Evolutionary conservation across 2,888 invertebrate genomes (phyloP).

Genomic region (Apodemia hepburni): DNA sequence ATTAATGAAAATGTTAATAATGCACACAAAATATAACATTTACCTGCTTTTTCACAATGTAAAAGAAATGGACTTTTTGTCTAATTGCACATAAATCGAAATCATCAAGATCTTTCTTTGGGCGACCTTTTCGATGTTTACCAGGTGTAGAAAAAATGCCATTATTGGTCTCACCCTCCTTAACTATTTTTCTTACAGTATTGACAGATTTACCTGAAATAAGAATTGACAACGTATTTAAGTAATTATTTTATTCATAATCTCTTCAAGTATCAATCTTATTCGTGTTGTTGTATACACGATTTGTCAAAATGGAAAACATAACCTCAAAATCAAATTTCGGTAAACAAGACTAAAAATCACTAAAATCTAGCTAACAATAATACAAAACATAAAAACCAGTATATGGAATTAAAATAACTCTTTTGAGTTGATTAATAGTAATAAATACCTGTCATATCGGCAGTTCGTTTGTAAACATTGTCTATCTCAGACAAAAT

Average conservation of each 20-base stretch:
- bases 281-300: too few species aligned
- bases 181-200: slow-evolving; percentile 11
- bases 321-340: too few species aligned
- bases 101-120: slow-evolving; percentile 18
- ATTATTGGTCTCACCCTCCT: slow-evolving; percentile 8
- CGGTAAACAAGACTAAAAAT: neutral
- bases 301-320: too few species aligned
- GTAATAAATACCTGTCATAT: neutral
- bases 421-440: slow-evolving; percentile 2
- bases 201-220: neutral
- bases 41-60: neutral
- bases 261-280: too few species aligned
- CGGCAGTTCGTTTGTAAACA: neutral
- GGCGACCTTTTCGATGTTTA: slow-evolving; percentile 18
- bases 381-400: neutral
- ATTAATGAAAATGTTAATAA: too few species aligned
- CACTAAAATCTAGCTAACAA: slow-evolving; percentile 3
- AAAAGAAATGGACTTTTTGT: slow-evolving; percentile 16
- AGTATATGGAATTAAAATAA: neutral
- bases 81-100: slow-evolving; percentile 18
- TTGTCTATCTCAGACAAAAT: slow-evolving; percentile 3
- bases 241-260: too few species aligned
- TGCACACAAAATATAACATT: neutral
- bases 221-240: too few species aligned
- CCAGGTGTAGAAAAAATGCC: slow-evolving; percentile 11